Evolutionary conservation across 2,888 invertebrate species (phyloP), one percentile per base, ranked within the genome.

Genomic region (Therioaphis trifolii): DNA sequence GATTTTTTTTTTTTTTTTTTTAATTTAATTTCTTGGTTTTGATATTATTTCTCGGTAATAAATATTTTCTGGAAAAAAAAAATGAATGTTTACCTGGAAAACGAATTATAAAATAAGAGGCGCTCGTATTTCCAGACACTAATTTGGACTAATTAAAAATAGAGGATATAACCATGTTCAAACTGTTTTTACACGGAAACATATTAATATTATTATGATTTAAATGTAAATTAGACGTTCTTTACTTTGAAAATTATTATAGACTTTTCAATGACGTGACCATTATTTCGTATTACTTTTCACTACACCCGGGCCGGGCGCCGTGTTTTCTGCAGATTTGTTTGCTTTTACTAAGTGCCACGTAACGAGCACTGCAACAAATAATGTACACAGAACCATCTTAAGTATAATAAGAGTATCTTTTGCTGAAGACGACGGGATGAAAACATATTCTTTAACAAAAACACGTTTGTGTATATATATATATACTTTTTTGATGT

Each of bases 361-460:
- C 35, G 35, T 55, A 72, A 72, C 49, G 14, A 72, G 35, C 15
- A 58, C 58, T 58, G 21, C 21, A 21, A 12, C 0, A 21, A 58
- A 58, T 12, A 58, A 58, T 12, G 9, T 58, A 24, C 21, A 72
- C 12, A 0, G 9, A 21, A 21, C 35, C n/a, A 49, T 29, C 29
- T 52, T 2, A 35, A 14, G 35, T 49, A 35, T 18, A 21, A 29
- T 21, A 46, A 11, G 11, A 21, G 21, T 58, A 21, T 58, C 1
- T 72, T 72, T 29, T 3, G 52, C n/a, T 12, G 15, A 52, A 72
- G 49, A 72, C 35, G 29, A 21, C n/a, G n/a, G 49, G 9, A 52
- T 52, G n/a, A 55, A 72, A 35, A 72, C 49, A 49, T n/a, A 18
- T 15, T 72, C n/a, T n/a, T n/a, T n/a, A n/a, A n/a, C n/a, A n/a